These are phyloP conservation scores for Pogonus chalceus DNA, from an alignment of 1,140 invertebrate species.

Conservation along the genomic window DNA sequence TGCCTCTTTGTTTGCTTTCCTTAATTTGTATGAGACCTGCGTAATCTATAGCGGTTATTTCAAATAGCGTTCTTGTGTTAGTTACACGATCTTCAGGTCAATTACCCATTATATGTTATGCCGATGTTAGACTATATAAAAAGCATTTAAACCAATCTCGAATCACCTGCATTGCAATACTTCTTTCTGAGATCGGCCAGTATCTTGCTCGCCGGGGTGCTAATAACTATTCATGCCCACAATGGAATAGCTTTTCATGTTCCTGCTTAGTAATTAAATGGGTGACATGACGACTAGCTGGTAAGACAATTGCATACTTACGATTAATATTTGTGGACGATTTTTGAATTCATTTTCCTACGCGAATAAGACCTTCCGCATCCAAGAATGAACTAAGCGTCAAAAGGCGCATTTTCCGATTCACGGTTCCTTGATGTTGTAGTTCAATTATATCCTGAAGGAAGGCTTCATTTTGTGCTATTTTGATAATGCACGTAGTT, in stretches of 20 bases:
- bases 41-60: constrained; percentile 27
- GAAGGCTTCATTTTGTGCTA: neutral
- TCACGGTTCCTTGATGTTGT: neutral
- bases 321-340: constrained; percentile 24
- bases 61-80: constrained; percentile 22
- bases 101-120: constrained; percentile 24
- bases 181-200: constrained; percentile 26
- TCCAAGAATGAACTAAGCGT: constrained; percentile 30
- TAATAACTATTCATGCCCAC: constrained; percentile 26
- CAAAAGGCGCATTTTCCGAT: constrained; percentile 15
- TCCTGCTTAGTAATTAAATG: constrained; percentile 27
- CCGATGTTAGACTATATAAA: constrained; percentile 15
- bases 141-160: constrained; percentile 26
- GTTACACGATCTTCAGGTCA: constrained; percentile 17
- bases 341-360: constrained; percentile 31
- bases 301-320: constrained; percentile 35
- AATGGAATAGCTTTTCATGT: constrained; percentile 28
- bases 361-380: constrained; percentile 28
- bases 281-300: constrained; percentile 26
- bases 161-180: constrained; percentile 18
- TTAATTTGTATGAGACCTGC: constrained; percentile 25
- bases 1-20: constrained; percentile 9
- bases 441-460: neutral
- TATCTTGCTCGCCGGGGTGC: constrained; percentile 17
- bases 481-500: neutral